These are phyloP conservation scores for Pentalonia nigronervosa DNA, from an alignment of 1,140 invertebrate genomes.

Conservation along the genomic window DNA sequence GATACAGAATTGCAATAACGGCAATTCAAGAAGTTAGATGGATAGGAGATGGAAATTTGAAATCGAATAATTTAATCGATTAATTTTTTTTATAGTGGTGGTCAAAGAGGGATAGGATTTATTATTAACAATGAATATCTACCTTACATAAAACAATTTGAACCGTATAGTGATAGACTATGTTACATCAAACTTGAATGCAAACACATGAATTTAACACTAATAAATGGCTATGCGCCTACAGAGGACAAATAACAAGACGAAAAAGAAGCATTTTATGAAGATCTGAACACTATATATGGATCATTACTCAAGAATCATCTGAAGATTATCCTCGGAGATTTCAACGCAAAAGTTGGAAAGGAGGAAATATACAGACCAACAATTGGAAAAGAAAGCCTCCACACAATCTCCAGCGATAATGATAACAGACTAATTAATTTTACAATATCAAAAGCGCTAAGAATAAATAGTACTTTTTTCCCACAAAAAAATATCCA, in stretches of 20 bases:
- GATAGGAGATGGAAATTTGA: too few relatives aligned
- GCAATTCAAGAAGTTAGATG: too few relatives aligned
- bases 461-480: too few relatives aligned
- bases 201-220: conserved; percentile 40
- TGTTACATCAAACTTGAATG: conserved; percentile 37
- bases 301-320: not conserved
- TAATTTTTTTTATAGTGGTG: conserved; percentile 29
- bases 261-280: not conserved
- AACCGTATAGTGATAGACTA: conserved; percentile 9
- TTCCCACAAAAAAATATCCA: too few relatives aligned
- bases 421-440: conserved; percentile 19
- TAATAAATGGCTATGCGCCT: conserved; percentile 19
- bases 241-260: conserved; percentile 25
- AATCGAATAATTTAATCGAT: too few relatives aligned
- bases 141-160: conserved; percentile 42
- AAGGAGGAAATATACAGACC: too few relatives aligned
- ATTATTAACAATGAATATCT: conserved; percentile 40
- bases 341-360: too few relatives aligned
- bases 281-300: not conserved
- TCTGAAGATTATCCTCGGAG: too few relatives aligned
- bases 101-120: conserved; percentile 43
- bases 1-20: too few relatives aligned
- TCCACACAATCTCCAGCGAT: too few relatives aligned
- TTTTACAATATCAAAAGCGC: too few relatives aligned
- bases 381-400: too few relatives aligned